Evolutionary conservation across 2,113 vertebrate genomes (phyloP), one percentile per base, ranked within the genome.

Genomic region (Brachyhypopomus gauderio): DNA sequence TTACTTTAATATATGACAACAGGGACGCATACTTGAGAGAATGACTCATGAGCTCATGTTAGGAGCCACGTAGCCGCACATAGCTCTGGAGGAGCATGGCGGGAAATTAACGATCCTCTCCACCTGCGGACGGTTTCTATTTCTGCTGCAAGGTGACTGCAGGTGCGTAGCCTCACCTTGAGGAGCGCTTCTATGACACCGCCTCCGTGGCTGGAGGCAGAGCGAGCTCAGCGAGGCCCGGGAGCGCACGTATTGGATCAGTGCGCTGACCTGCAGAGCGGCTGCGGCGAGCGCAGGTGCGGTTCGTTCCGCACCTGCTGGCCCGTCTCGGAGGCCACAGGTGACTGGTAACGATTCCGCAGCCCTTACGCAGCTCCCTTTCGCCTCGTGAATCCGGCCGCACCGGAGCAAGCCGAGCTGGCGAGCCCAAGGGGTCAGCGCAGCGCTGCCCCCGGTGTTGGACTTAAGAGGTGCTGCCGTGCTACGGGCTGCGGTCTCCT

Each of bases 141-240:
- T 75, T 76, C 58, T 77, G 78, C 58, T 64, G 12, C 72, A 80
- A 72, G 77, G 41, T 45, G 56, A 63, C 22, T 52, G 45, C 72
- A 75, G 78, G 66, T 76, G 73, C 67, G 27, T 22, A 16, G 22
- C 20, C 36, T 3, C 72, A 84, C 82, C 56, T 63, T 67, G 64
- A 63, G 56, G 41, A 56, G 63, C 72, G 34, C 38, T 79, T 75
- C 71, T 70, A 72, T 71, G 55, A 75, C 77, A 75, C 75, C 79
- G 55, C 52, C 81, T 78, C 74, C 34, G 69, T 70, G 55, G 59
- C 55, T 69, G 63, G 77, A 75, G 45, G 55, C 20, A 36, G 79
- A 83, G 17, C 72, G 67, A 0, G n/a, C 36, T 14, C 72, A 20
- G 12, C 64, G 69, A n/a, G 72, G 62, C 70, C 19, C 34, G 14